Percentiles rank a stretch among this genome's conserved stretches.
phyloP scores from a whole-genome alignment of 2,797 vertebrate genomes.

The Pipistrellus nathusii region DNA sequence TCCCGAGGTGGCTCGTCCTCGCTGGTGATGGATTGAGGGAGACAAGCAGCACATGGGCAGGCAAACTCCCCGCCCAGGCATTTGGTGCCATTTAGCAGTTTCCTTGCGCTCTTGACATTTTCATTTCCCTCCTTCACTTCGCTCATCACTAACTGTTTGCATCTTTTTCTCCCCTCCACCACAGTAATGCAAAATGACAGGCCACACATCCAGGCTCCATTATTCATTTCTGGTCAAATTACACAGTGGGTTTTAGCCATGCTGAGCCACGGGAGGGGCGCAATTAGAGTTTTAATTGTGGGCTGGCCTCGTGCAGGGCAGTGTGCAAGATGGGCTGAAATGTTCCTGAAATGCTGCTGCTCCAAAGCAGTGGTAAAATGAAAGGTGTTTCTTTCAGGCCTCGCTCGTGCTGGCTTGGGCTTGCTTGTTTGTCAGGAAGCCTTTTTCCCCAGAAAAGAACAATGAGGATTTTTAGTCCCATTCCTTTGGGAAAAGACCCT shows the following conservation, averaged over 20 bases:
- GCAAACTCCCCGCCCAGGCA: constrained; percentile 91
- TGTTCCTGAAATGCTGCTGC: constrained; percentile 24
- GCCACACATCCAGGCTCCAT: constrained; percentile 77
- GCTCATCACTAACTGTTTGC: constrained; percentile 89
- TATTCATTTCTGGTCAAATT: constrained; percentile 82
- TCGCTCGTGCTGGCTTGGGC: not conserved
- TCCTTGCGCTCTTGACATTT: constrained; percentile 89
- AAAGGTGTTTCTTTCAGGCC: constrained; percentile 61
- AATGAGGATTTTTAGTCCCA: not conserved
- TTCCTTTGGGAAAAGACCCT: not conserved
- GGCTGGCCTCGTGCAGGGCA: not conserved
- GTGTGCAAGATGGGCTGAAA: constrained; percentile 59
- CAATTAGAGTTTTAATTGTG: constrained; percentile 82
- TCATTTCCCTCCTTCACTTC: constrained; percentile 88
- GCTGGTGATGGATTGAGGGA: constrained; percentile 90
- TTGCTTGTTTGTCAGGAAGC: not conserved
- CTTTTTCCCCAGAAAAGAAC: not conserved
- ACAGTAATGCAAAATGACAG: constrained; percentile 88
- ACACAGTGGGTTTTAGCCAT: constrained; percentile 54
- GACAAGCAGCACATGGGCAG: constrained; percentile 93
- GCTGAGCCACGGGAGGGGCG: constrained; percentile 70
- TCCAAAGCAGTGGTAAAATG: not conserved
- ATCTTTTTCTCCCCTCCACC: constrained; percentile 84
- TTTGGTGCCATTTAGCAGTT: constrained; percentile 94
- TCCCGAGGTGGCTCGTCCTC: constrained; percentile 91